phyloP scores from a whole-genome alignment of 1,140 invertebrate genomes.

The Phymorhynchus buccinoides region DNA sequence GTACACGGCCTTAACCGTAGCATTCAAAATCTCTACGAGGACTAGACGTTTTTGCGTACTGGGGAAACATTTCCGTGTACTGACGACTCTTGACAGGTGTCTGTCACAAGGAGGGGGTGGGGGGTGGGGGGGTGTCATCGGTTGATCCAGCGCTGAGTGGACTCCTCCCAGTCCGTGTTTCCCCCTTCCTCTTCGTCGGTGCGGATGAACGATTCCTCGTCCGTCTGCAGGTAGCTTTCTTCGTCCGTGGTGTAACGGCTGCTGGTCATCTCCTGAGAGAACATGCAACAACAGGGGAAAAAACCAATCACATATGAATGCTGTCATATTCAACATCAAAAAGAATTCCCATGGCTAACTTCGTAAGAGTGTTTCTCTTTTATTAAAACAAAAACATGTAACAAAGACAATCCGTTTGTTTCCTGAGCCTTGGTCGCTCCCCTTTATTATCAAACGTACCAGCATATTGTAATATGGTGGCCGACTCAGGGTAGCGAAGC shows the following conservation, averaged over 20 bases:
- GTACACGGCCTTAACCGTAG: neutral
- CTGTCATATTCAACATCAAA: too few species aligned
- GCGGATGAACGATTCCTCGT: slow-evolving; percentile 72
- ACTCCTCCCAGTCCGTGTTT: slow-evolving; percentile 81
- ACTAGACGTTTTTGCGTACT: neutral
- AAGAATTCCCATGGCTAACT: too few species aligned
- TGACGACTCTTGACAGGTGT: neutral
- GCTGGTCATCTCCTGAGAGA: slow-evolving; percentile 67
- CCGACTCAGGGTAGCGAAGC: too few species aligned
- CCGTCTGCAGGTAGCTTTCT: slow-evolving; percentile 72
- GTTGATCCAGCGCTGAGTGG: slow-evolving; percentile 81
- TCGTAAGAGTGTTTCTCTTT: too few species aligned
- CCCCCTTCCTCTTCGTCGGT: slow-evolving; percentile 78
- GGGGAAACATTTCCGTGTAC: neutral
- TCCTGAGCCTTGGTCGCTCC: too few species aligned
- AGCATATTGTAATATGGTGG: too few species aligned
- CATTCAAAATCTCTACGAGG: neutral
- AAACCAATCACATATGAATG: too few species aligned
- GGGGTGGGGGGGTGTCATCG: slow-evolving; percentile 66
- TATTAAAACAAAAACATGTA: too few species aligned
- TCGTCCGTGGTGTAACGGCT: slow-evolving; percentile 73
- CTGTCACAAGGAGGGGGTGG: too few species aligned
- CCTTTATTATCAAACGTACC: too few species aligned
- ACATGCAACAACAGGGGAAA: neutral
- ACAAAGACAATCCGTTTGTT: too few species aligned